Base-by-base conservation (phyloP, 1,140 invertebrate species). In the Drosophila athabasca region DNA sequence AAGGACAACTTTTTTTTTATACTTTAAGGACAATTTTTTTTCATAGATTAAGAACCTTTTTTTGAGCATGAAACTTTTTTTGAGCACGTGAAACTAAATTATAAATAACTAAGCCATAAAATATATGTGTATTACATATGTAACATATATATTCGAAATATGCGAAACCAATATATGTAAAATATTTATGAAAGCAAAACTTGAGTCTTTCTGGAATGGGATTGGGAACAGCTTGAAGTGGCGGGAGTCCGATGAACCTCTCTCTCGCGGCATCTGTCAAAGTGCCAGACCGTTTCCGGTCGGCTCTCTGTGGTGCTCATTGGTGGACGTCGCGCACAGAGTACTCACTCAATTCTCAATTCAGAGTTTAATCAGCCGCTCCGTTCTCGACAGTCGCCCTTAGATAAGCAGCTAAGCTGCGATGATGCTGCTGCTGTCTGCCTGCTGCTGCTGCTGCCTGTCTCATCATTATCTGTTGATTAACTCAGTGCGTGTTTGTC, bases 401-500 rank as follows among this genome's bases (percentile, higher is more conserved):
- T 50, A 73, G 66, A 55, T 80, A 60, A 80, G 60, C 71, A 80
- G 60, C 71, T 44, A 52, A 54, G 39, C 29, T 13, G 52, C 35
- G 48, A 51, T 45, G 48, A 51, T 49, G 13, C 45, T 49, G 35
- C 41, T 71, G 15, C 15, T 7, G 43, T 24, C 39, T 55, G 62
- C 41, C 49, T 17, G 49, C 35, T 58, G 24, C 59, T 57, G 51
- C 35, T 49, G 5, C 62, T 72, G 65, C 5, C 62, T 72, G 65
- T 67, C 57, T 72, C 70, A 73, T 73, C 70, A 65, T 75, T 75
- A 75, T 75, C 71, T 74, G 24, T 54, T 75, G 71, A 75, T 75
- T 75, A 74, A 52, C 61, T 46, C 62, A 74, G 71, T 74, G 61
- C 62, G 71, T 59, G 43, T 66, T 75, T 52, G 62, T 49, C 43